These are phyloP conservation scores for Drosophila albomicans DNA, from an alignment of 1,140 invertebrate genomes.

Conservation along the genomic window DNA sequence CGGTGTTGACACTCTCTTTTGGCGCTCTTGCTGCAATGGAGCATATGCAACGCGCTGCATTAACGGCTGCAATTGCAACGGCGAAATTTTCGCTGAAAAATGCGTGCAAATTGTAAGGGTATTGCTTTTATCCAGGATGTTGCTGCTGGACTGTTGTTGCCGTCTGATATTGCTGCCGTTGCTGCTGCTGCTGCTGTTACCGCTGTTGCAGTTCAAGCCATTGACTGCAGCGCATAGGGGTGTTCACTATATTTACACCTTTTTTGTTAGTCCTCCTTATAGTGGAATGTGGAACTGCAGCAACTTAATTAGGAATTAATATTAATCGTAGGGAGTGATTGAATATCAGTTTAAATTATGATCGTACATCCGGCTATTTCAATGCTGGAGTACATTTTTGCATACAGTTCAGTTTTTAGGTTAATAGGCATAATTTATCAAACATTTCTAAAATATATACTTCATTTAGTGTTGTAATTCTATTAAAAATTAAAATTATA, in stretches of 20 bases:
- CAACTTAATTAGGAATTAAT: too few relatives aligned
- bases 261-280: too few relatives aligned
- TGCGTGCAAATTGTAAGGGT: conserved; percentile 55
- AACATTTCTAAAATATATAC: too few relatives aligned
- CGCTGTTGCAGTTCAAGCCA: conserved; percentile 17
- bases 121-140: conserved; percentile 25
- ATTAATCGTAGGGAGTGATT: too few relatives aligned
- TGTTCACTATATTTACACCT: conserved; percentile 3
- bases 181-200: neutral
- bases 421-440: too few relatives aligned
- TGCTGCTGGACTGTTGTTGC: conserved; percentile 24
- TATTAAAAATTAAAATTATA: too few relatives aligned
- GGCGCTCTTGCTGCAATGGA: conserved; percentile 63
- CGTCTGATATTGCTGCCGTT: conserved; percentile 5
- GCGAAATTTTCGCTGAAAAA: conserved; percentile 52
- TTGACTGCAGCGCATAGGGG: conserved; percentile 25
- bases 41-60: conserved; percentile 61
- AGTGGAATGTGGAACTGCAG: too few relatives aligned
- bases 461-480: too few relatives aligned
- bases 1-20: conserved; percentile 66
- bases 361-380: too few relatives aligned
- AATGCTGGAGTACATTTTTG: too few relatives aligned
- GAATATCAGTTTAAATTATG: too few relatives aligned
- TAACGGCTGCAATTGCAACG: conserved; percentile 40
- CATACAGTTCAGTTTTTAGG: too few relatives aligned